Evolutionary conservation across 2,113 vertebrate genomes (phyloP), one percentile per base, ranked within the genome.

Genomic region (Illadopsis cleaveri): DNA sequence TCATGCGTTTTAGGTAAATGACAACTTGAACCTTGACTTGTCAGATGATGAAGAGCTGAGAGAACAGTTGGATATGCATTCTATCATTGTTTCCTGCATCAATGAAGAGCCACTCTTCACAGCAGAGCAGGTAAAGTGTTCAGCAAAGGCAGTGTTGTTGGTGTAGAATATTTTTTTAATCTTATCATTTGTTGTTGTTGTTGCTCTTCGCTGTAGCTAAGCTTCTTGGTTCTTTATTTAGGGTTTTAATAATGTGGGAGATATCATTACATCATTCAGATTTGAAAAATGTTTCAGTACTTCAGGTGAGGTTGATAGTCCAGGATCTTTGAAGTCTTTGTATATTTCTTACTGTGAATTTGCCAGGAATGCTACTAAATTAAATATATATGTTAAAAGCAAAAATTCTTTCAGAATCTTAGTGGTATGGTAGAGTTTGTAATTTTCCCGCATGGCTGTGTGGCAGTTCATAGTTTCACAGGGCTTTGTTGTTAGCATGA

Each of bases 41-140:
- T 99, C 99, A 28, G 99, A 99, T 80, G 99, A 99, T 3, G 99
- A 99, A 94, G 99, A 99, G 81, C 97, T 99, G 90, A 98, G 99
- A 94, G 99, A 99, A 54, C 99, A 99, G 95, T 95, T 99, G 98
- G 99, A 99, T 78, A 99, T 99, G 99, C 99, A 99, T 97, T 99
- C 99, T 2, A 99, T 99, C 96, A 99, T 99, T 8, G 99, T 99
- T 38, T 99, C 99, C 75, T 99, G 99, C 65, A 98, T 99, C 82
- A 99, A 83, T 8, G 99, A 99, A 4, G 99, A 99, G 89, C 99
- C 99, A 2, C 98, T 99, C 70, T 99, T 99, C 97, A 99, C 99
- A 15, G 99, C 99, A 22, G 99, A 99, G 38, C 99, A 99, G 99
- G 99, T 99, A 81, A 25, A 77, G 20, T 37, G 8, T 25, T 83